Conservation (phyloP, 2,797 vertebrate genomes). For the Rhabdomys pumilio region DNA sequence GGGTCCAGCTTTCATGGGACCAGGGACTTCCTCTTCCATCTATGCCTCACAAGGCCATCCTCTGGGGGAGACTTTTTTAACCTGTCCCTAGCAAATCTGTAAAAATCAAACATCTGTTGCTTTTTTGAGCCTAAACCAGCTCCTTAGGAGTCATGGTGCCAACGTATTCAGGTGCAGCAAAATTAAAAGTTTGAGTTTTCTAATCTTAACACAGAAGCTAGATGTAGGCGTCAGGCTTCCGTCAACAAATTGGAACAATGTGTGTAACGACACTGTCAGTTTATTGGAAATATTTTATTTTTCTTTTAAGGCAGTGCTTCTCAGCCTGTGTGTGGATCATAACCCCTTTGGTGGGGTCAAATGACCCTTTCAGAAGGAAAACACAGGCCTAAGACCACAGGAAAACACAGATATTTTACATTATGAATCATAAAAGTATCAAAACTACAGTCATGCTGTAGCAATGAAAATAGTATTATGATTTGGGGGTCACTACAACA, state of each 20-base stretch:
- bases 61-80: background rate
- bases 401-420: background rate
- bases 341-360: too few species aligned
- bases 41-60: background rate
- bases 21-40: too few species aligned
- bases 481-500: background rate
- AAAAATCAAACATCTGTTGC: background rate
- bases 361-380: background rate
- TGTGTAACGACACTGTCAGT: background rate
- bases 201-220: background rate
- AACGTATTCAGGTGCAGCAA: background rate
- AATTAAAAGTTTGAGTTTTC: background rate
- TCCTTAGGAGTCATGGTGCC: background rate
- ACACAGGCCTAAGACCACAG: too few species aligned
- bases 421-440: background rate
- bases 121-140: background rate
- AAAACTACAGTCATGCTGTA: background rate
- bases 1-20: too few species aligned
- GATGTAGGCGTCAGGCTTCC: background rate
- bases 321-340: too few species aligned
- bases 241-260: constrained; percentile 1
- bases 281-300: background rate
- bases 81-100: background rate
- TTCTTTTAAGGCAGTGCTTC: background rate
- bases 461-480: background rate